Evolutionary conservation across 1,140 invertebrate species (phyloP).

Genomic region (Procambarus clarkii): DNA sequence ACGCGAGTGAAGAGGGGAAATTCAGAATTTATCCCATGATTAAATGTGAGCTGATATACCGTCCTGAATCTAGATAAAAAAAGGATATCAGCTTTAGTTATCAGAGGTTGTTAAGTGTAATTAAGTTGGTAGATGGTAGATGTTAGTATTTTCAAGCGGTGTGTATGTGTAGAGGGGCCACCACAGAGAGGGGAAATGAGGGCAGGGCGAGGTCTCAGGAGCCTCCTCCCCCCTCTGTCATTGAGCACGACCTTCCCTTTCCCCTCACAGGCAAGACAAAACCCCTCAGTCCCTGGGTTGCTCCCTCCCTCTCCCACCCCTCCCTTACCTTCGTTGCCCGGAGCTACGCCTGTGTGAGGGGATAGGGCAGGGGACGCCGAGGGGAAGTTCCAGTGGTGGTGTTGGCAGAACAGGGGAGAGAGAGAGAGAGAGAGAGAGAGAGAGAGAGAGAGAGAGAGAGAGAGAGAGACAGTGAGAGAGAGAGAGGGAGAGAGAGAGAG

Average conservation of each 20-base stretch:
- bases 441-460: constrained; percentile 39
- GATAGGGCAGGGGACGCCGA: constrained; percentile 27
- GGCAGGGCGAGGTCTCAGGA: background rate
- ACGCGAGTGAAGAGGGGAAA: constrained; percentile 44
- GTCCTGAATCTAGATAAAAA: background rate
- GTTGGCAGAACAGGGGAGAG: background rate
- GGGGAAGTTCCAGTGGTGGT: background rate
- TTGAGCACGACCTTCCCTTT: constrained; percentile 11
- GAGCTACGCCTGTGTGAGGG: constrained; percentile 61
- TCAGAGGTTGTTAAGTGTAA: too few relatives aligned
- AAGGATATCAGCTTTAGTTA: too few relatives aligned
- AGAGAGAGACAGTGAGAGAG: constrained; percentile 38
- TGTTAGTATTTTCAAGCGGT: background rate
- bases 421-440: constrained; percentile 28
- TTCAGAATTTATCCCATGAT: constrained; percentile 42
- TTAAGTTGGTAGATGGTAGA: too few relatives aligned
- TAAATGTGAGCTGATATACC: constrained; percentile 22
- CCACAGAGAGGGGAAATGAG: background rate
- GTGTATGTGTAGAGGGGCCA: background rate
- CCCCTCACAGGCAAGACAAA: constrained; percentile 62
- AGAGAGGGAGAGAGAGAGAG: constrained; percentile 32
- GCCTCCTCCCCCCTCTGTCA: background rate
- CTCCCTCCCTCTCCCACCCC: background rate
- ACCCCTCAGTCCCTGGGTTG: constrained; percentile 55
- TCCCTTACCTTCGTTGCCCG: constrained; percentile 58